A percentile compares a stretch with the other conserved stretches of the same genome.
Conservation (phyloP, 30 jellyfish, hydroid and myxozoan genomes). For the Hydractinia echinata region DNA sequence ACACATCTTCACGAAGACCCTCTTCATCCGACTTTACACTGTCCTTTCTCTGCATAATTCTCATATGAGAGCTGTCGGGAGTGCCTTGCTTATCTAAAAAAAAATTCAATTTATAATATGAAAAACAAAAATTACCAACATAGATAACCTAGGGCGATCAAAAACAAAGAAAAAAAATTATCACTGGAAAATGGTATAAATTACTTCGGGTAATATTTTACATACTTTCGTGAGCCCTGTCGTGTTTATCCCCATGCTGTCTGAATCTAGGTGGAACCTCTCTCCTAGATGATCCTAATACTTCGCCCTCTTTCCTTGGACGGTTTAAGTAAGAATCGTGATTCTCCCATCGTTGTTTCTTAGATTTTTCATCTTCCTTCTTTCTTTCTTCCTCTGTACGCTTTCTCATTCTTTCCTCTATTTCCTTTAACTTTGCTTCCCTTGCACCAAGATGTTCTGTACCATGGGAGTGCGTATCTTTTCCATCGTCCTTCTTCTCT, state of each 20-base stretch:
- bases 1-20: background rate
- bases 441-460: slow-evolving; percentile 5
- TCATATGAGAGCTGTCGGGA: slow-evolving; percentile 21
- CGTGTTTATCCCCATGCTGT: slow-evolving; percentile 32
- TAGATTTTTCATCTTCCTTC: background rate
- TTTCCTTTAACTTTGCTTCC: slow-evolving; percentile 50
- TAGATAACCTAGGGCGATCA: too few species aligned
- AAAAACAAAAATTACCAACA: too few species aligned
- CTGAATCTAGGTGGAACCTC: slow-evolving; percentile 83
- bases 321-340: slow-evolving; percentile 1
- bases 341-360: background rate
- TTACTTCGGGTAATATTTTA: too few species aligned
- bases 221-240: background rate
- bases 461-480: background rate
- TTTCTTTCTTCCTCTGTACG: slow-evolving; percentile 40
- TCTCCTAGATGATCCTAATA: slow-evolving; percentile 64
- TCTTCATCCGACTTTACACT: slow-evolving; percentile 79
- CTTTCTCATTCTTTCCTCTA: slow-evolving; percentile 62
- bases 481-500: slow-evolving; percentile 9
- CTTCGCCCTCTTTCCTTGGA: slow-evolving; percentile 69
- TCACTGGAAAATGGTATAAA: too few species aligned
- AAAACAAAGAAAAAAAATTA: too few species aligned
- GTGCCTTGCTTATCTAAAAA: background rate
- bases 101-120: too few species aligned
- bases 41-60: slow-evolving; percentile 72